phyloP scores from a whole-genome alignment of 2,113 vertebrate genomes.

The Phodopus roborovskii region DNA sequence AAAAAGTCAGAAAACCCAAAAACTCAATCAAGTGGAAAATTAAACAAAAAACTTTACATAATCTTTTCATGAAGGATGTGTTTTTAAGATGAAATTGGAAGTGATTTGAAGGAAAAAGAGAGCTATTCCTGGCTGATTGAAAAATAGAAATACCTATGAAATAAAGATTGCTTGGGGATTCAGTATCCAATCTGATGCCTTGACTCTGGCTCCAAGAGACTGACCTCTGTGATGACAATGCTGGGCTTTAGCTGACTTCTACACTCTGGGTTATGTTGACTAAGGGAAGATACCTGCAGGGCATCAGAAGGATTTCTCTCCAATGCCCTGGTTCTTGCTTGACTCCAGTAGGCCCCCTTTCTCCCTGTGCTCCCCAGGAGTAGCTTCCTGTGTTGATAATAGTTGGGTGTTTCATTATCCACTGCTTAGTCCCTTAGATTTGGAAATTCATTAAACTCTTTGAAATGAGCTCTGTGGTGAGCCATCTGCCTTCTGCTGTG shows the following conservation, averaged over 20 bases:
- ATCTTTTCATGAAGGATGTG: not conserved
- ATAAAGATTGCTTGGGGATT: not conserved
- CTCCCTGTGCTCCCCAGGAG: not conserved
- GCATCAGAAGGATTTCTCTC: not conserved
- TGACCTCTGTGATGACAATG: not conserved
- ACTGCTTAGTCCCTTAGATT: not conserved
- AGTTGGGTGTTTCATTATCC: conserved; percentile 77
- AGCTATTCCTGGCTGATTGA: not conserved
- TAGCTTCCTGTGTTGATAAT: conserved; percentile 57
- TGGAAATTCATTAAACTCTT: conserved; percentile 56
- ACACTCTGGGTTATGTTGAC: not conserved
- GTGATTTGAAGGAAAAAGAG: not conserved
- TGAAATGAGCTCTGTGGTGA: conserved; percentile 34
- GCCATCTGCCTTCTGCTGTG: conserved; percentile 68
- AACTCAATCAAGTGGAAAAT: not conserved
- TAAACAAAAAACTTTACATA: not conserved
- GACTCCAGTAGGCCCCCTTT: not conserved
- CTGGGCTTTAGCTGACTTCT: not conserved
- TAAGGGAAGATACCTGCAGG: not conserved
- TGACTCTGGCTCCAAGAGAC: not conserved
- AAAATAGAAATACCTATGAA: not conserved
- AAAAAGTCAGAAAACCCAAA: not conserved
- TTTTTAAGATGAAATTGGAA: conserved; percentile 45
- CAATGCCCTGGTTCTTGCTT: not conserved
- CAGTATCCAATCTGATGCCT: not conserved